Evolutionary conservation across 2,888 invertebrate genomes (phyloP).

Genomic region (Bombylius major): DNA sequence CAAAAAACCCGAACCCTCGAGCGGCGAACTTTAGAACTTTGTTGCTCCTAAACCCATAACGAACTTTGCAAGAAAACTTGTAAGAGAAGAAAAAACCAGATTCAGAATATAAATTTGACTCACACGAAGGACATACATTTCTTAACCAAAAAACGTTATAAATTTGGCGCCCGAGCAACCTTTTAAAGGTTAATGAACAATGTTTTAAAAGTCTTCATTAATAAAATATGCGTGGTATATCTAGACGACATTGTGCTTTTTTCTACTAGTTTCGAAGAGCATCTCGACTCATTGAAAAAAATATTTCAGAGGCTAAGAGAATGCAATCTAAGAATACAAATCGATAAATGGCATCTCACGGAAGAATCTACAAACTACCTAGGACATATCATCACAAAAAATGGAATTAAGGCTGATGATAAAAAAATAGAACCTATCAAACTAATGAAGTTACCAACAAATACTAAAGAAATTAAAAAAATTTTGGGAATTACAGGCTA

Average conservation of each 20-base stretch:
- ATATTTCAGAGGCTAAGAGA: background rate
- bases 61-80: too few species aligned
- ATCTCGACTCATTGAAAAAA: background rate
- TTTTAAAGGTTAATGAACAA: too few species aligned
- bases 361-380: conserved; percentile 13
- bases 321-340: conserved; percentile 3
- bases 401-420: conserved; percentile 20
- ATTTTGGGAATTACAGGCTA: conserved; percentile 11
- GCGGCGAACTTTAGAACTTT: too few species aligned
- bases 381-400: conserved; percentile 18
- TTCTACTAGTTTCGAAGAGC: conserved; percentile 2
- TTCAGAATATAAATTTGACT: too few species aligned
- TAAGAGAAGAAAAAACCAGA: too few species aligned
- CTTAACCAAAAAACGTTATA: too few species aligned
- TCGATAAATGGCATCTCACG: background rate
- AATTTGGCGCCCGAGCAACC: too few species aligned
- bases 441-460: conserved; percentile 2
- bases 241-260: background rate
- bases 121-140: too few species aligned
- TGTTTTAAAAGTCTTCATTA: too few species aligned
- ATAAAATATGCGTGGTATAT: background rate
- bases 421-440: conserved; percentile 16
- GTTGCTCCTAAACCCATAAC: too few species aligned
- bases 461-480: conserved; percentile 4
- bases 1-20: too few species aligned